phyloP scores from a whole-genome alignment of 2,797 vertebrate genomes.

The Sebastes hubbsi region DNA sequence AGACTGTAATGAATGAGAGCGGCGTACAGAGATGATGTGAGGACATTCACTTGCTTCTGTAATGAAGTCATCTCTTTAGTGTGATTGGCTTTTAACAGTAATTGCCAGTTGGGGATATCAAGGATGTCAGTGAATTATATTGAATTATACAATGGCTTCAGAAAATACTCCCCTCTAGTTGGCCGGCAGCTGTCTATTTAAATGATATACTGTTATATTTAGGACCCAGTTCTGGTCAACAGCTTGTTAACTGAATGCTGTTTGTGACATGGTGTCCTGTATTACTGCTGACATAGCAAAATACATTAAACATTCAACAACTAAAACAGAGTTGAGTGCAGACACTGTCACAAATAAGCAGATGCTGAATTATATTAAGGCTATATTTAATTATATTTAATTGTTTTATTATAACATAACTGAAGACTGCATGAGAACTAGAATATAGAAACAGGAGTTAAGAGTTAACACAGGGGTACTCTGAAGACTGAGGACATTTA shows the following conservation, averaged over 20 bases:
- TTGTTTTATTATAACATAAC: too few relatives aligned
- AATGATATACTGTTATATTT: background rate
- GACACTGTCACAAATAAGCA: background rate
- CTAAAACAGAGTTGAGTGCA: background rate
- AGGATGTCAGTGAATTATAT: background rate
- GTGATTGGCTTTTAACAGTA: background rate
- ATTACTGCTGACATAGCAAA: too few relatives aligned
- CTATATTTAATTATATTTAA: background rate
- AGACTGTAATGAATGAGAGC: background rate
- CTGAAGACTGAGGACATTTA: too few relatives aligned
- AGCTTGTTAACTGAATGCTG: too few relatives aligned
- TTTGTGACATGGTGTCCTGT: too few relatives aligned
- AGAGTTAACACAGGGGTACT: too few relatives aligned
- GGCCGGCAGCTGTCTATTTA: background rate
- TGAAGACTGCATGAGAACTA: background rate
- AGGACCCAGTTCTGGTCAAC: background rate
- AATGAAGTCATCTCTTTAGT: slow-evolving; percentile 18
- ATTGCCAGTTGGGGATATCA: background rate
- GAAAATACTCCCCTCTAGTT: background rate
- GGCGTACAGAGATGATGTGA: background rate
- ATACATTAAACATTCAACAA: background rate
- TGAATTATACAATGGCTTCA: background rate
- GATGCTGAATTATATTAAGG: background rate
- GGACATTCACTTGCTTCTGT: background rate
- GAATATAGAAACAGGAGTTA: too few relatives aligned